Conservation (phyloP, 2,888 invertebrate genomes). For the Troglohyphantes excavatus region DNA sequence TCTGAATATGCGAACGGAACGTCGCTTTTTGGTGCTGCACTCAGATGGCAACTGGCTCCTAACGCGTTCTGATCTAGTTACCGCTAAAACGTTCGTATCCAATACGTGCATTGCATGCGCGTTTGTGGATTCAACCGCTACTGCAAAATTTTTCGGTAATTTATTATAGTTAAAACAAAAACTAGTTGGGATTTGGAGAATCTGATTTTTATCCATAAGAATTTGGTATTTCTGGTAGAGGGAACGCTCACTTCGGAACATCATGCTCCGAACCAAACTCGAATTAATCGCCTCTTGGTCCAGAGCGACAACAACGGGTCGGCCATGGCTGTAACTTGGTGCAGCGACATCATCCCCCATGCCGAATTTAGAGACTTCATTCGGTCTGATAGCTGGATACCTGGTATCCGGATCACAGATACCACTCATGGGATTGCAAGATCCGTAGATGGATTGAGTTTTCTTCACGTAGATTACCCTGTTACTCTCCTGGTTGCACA, state of each 20-base stretch:
- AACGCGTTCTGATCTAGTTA: not conserved
- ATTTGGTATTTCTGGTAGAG: constrained; percentile 66
- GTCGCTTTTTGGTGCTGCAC: not conserved
- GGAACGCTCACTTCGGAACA: constrained; percentile 62
- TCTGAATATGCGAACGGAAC: no score
- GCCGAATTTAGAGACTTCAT: not conserved
- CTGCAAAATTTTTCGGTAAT: not conserved
- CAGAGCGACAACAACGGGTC: not conserved
- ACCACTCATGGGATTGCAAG: not conserved
- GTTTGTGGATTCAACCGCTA: not conserved
- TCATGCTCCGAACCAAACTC: constrained; percentile 8
- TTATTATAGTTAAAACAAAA: not conserved
- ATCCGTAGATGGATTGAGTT: not conserved
- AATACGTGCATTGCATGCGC: not conserved
- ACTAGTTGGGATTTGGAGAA: constrained; percentile 31
- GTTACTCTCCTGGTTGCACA: not conserved
- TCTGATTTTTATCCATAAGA: constrained; percentile 19
- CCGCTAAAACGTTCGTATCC: not conserved
- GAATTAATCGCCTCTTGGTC: no score
- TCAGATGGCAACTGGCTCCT: not conserved
- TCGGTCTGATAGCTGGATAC: not conserved
- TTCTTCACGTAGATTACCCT: constrained; percentile 29
- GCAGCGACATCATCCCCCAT: not conserved
- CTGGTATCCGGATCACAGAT: not conserved
- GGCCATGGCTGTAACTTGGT: not conserved